Conservation (phyloP, 1,140 invertebrate species). For the Zaprionus taronus region DNA sequence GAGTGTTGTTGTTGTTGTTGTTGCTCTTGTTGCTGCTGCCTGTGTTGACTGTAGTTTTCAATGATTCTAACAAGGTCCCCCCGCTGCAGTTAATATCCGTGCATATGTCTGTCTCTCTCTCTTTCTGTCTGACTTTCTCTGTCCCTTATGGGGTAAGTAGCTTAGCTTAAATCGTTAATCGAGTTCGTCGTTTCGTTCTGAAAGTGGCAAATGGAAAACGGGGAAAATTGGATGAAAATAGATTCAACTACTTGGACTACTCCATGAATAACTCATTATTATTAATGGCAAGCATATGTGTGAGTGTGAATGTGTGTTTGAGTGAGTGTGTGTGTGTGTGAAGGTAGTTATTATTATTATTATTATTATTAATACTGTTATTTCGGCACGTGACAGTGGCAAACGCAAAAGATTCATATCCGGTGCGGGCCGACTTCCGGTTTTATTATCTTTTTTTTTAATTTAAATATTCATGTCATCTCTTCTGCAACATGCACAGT, state of each 20-base stretch:
- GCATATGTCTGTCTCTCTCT: conserved; percentile 9
- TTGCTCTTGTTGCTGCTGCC: conserved; percentile 26
- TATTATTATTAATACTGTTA: conserved; percentile 10
- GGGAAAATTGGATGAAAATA: conserved; percentile 2
- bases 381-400: conserved; percentile 7
- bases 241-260: conserved; percentile 1
- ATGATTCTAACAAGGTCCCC: conserved; percentile 61
- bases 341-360: conserved; percentile 14
- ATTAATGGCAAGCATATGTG: conserved; percentile 30
- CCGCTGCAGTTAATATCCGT: conserved; percentile 52
- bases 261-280: conserved; percentile 37
- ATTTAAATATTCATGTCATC: conserved; percentile 51
- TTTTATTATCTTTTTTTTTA: conserved; percentile 24
- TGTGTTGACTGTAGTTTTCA: conserved; percentile 18
- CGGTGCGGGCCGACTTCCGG: conserved; percentile 35
- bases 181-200: conserved; percentile 78
- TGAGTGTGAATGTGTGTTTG: conserved; percentile 1
- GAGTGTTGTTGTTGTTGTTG: conserved; percentile 28
- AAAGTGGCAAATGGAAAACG: conserved; percentile 55
- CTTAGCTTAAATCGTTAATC: conserved; percentile 79
- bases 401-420: conserved; percentile 39
- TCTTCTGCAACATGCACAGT: conserved; percentile 22
- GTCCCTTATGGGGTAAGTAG: conserved; percentile 29
- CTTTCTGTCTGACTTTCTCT: neutral
- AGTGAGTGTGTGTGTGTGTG: neutral